Conservation (phyloP, 2,797 vertebrate genomes). For the Crypturellus tataupa region DNA sequence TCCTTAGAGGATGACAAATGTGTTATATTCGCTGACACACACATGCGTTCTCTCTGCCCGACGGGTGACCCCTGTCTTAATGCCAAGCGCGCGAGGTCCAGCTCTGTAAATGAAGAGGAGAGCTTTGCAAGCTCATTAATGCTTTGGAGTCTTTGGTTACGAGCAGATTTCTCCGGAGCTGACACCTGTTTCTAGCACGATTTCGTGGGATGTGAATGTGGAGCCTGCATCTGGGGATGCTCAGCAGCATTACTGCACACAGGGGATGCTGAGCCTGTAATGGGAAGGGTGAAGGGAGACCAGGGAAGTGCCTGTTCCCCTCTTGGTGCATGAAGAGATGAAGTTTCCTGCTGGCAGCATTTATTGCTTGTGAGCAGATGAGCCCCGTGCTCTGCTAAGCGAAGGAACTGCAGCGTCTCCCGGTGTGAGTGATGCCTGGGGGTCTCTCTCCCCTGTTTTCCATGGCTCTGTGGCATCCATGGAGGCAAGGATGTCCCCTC, state of each 20-base stretch:
- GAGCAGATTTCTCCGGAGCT: slow-evolving; percentile 59
- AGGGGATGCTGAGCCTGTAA: neutral
- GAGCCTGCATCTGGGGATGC: slow-evolving; percentile 38
- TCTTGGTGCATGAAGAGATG: neutral
- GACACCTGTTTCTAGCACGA: slow-evolving; percentile 56
- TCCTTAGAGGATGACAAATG: slow-evolving; percentile 73
- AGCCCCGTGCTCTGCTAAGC: rapidly evolving
- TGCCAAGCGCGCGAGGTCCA: slow-evolving; percentile 53
- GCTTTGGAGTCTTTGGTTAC: slow-evolving; percentile 79
- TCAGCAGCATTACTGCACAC: neutral
- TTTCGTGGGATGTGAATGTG: slow-evolving; percentile 64
- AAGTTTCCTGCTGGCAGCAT: neutral
- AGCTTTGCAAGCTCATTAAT: slow-evolving; percentile 78
- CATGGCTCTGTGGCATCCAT: neutral
- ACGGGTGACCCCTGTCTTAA: slow-evolving; percentile 72
- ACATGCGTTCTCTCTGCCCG: slow-evolving; percentile 55
- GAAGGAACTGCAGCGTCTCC: neutral
- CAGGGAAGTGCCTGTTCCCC: neutral
- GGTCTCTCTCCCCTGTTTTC: neutral
- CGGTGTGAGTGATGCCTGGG: neutral
- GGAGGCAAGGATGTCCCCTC: neutral
- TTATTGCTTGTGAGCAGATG: neutral
- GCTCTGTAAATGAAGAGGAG: slow-evolving; percentile 73
- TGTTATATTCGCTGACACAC: slow-evolving; percentile 69
- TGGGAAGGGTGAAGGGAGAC: neutral